Conservation (phyloP, 2,888 invertebrate genomes). For the Piscicola geometra region DNA sequence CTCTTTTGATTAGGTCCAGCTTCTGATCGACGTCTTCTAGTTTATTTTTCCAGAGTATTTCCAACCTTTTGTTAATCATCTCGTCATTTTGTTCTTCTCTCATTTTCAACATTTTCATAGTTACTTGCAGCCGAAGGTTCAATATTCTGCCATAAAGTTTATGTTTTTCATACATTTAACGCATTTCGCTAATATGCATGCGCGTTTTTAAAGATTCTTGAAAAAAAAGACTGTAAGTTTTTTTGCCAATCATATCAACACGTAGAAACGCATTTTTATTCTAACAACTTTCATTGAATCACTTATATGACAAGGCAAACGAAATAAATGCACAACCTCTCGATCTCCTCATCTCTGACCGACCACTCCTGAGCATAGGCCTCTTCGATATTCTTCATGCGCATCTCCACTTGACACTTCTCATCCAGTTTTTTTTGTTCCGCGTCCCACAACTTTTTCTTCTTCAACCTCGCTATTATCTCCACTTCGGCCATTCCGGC, state of each 20-base stretch:
- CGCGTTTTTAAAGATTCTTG: too few relatives aligned
- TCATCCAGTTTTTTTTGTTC: conserved; percentile 61
- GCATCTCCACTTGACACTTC: conserved; percentile 61
- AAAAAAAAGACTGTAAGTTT: neutral
- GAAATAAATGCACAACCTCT: conserved; percentile 32
- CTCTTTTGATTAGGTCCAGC: conserved; percentile 2
- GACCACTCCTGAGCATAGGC: conserved; percentile 79
- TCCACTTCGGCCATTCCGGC: conserved; percentile 63
- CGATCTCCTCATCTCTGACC: conserved; percentile 63
- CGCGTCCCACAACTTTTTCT: conserved; percentile 65
- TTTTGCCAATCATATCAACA: neutral
- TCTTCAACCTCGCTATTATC: conserved; percentile 67
- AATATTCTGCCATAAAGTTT: conserved; percentile 53
- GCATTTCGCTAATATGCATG: too few relatives aligned
- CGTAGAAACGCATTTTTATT: too few relatives aligned
- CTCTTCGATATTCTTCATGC: conserved; percentile 68
- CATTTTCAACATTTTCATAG: conserved; percentile 64
- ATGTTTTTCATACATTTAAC: too few relatives aligned
- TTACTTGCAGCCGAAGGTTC: conserved; percentile 60
- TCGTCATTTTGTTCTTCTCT: conserved; percentile 58
- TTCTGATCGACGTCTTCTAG: neutral
- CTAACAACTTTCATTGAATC: too few relatives aligned
- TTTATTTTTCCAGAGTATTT: conserved; percentile 52
- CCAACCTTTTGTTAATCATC: conserved; percentile 53
- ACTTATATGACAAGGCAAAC: too few relatives aligned